Evolutionary conservation across 2,888 invertebrate species (phyloP).

Genomic region (Dryadula phaetusa): DNA sequence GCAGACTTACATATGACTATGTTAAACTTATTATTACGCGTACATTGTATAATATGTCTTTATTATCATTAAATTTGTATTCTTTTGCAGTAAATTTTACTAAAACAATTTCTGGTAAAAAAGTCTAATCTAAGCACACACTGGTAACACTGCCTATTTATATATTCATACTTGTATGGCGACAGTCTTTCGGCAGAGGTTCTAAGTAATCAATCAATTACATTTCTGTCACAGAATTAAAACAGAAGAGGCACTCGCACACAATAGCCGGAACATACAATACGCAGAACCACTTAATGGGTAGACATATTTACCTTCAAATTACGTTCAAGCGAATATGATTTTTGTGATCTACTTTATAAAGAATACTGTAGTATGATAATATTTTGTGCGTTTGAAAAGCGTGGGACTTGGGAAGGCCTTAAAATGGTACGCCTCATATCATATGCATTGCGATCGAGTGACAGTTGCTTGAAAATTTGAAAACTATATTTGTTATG

Average conservation of each 20-base stretch:
- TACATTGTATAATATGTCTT: background rate
- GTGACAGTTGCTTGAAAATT: constrained; percentile 43
- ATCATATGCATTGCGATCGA: constrained; percentile 40
- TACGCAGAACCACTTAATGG: constrained; percentile 30
- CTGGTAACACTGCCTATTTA: background rate
- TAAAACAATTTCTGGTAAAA: too few species aligned
- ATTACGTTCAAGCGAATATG: constrained; percentile 24
- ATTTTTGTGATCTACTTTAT: background rate
- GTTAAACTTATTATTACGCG: background rate
- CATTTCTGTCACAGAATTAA: constrained; percentile 35
- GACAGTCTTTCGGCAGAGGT: constrained; percentile 33
- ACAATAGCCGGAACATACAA: constrained; percentile 44
- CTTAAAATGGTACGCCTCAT: constrained; percentile 39
- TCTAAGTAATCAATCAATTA: constrained; percentile 41
- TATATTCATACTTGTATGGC: constrained; percentile 18
- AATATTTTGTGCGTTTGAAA: constrained; percentile 16
- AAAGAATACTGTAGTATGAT: constrained; percentile 24
- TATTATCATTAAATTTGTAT: too few species aligned
- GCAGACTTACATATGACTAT: background rate
- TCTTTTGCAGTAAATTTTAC: too few species aligned
- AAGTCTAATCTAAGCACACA: too few species aligned
- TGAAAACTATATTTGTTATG: constrained; percentile 33
- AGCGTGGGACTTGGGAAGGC: constrained; percentile 26
- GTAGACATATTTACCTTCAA: constrained; percentile 19
- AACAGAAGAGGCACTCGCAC: constrained; percentile 31